Evolutionary conservation across 2,113 vertebrate species (phyloP), one percentile per base, ranked within the genome.

Genomic region (Elephantulus edwardii): DNA sequence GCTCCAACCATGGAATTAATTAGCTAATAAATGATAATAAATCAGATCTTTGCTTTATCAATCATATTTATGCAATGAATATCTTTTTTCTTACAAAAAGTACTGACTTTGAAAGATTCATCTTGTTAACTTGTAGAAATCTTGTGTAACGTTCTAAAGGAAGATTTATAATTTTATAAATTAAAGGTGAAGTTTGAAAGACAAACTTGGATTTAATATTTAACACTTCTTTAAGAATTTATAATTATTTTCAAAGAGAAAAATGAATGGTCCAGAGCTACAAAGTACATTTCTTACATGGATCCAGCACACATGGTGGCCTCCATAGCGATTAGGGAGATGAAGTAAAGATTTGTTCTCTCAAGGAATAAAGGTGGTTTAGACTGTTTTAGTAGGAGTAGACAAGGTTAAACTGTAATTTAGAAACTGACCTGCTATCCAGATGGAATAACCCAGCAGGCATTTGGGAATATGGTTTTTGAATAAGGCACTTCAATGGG

Each of bases 21-120:
- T 92, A 94, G 17, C 19, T 70, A 87, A 90, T 42, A 90, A 77
- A 92, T 94, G 83, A 88, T 40, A 50, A 90, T n/a, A 94, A 88
- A 81, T 89, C 19, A 19, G 28, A 93, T 91, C 20, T 38, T 35
- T 79, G 52, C 81, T 86, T 84, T 46, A 72, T 16, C 20, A 90
- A 33, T 80, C 19, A 72, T 76, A 58, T 30, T 22, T 86, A 30
- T 80, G 13, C 12, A 76, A 93, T 85, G 26, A 83, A 70, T 88
- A 12, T 30, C 11, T n/a, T 86, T 89, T 92, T 76, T 35, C 86
- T 88, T 82, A 40, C 44, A 82, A 88, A 87, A 79, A 79, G 44
- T 80, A 76, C 14, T 22, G 86, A n/a, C 28, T 74, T 64, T 9
- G 40, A 68, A 90, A 77, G 81, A 70, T 66, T 40, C 60, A 83